These are phyloP conservation scores for Branchipolynoe longqiensis DNA, from an alignment of 2,888 invertebrate species.

Conservation along the genomic window DNA sequence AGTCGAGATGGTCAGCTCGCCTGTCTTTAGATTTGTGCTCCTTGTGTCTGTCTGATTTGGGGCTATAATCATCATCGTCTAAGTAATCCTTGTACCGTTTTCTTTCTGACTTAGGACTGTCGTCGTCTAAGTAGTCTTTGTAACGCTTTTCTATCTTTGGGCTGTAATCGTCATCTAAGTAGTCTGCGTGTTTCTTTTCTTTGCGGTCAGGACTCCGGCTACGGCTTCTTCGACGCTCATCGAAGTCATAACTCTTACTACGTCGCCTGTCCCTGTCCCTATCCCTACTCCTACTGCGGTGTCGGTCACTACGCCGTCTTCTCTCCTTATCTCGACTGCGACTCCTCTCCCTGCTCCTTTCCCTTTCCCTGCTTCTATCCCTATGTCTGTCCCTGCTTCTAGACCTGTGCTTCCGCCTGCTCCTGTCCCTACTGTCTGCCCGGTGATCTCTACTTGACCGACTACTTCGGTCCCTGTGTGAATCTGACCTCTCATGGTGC, in stretches of 20 bases:
- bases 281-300: conserved; percentile 30
- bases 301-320: conserved; percentile 5
- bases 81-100: not conserved
- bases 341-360: conserved; percentile 43
- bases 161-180: not conserved
- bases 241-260: conserved; percentile 34
- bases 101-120: no score
- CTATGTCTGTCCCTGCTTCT: conserved; percentile 45
- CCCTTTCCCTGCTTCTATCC: conserved; percentile 49
- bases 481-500: not conserved
- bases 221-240: conserved; percentile 6
- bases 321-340: conserved; percentile 44
- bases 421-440: conserved; percentile 39
- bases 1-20: conserved; percentile 5
- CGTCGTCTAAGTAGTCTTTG: no score
- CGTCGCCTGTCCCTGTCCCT: conserved; percentile 36
- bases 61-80: conserved; percentile 23
- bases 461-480: not conserved
- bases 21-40: conserved; percentile 29
- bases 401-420: conserved; percentile 42
- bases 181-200: conserved; percentile 26
- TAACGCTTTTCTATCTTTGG: conserved; percentile 37
- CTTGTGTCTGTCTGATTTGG: conserved; percentile 37
- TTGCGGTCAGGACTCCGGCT: conserved; percentile 51
- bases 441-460: not conserved